Conservation (phyloP, 2,797 vertebrate species). For the Anomalospiza imberbis region DNA sequence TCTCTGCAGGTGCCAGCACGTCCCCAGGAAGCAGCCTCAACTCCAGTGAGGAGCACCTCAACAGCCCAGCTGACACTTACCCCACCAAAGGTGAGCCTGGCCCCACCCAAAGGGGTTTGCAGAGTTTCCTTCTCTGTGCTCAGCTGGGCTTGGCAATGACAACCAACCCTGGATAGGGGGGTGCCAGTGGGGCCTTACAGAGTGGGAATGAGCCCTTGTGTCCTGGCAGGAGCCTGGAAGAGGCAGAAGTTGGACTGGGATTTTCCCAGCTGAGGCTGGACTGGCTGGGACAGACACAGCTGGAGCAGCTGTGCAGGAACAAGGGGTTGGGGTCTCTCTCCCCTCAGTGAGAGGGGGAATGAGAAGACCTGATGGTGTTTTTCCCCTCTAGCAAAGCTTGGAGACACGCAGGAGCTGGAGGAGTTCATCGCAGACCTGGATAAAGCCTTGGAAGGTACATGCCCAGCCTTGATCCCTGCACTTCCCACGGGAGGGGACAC, state of each 20-base stretch:
- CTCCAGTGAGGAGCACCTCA: conserved; percentile 66
- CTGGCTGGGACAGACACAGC: neutral
- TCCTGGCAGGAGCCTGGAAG: neutral
- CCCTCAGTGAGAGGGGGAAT: fast-evolving
- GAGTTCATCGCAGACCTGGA: conserved; percentile 71
- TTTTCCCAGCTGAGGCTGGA: neutral
- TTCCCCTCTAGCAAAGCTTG: conserved; percentile 52
- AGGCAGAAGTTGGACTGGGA: neutral
- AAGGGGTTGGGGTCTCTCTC: neutral
- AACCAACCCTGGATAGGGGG: neutral
- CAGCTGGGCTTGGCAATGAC: neutral
- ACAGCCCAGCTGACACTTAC: neutral
- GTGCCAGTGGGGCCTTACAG: neutral
- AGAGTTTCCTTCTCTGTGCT: neutral
- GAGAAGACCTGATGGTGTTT: neutral
- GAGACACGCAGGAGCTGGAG: conserved; percentile 71
- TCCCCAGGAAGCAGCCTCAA: conserved; percentile 60
- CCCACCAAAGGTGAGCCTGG: conserved; percentile 46
- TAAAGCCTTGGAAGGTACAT: conserved; percentile 55
- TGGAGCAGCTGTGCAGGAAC: neutral
- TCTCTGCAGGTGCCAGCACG: neutral
- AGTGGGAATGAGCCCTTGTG: neutral
- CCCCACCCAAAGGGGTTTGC: neutral
- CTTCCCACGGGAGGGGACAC: fast-evolving
- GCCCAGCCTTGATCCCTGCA: fast-evolving